phyloP scores from a whole-genome alignment of 2,113 vertebrate genomes.

The Phalacrocorax aristotelis region DNA sequence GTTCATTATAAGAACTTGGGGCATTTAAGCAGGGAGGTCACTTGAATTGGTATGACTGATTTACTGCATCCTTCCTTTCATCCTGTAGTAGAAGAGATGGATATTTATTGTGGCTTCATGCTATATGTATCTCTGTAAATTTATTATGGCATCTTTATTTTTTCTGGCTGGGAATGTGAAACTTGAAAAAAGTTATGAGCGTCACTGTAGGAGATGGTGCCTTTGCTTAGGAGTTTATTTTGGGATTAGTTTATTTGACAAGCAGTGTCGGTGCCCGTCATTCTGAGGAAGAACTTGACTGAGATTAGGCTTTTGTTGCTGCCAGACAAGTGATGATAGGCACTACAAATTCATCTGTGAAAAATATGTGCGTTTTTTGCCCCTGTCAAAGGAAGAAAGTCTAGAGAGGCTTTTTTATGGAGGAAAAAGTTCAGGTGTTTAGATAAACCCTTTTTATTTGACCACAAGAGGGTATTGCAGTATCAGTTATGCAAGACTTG shows the following conservation, averaged over 20 bases:
- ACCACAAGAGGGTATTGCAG: constrained; percentile 63
- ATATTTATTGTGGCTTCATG: not conserved
- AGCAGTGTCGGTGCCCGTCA: not conserved
- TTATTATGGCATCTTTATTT: not conserved
- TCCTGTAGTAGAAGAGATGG: not conserved
- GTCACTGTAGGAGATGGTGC: not conserved
- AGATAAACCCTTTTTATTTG: not conserved
- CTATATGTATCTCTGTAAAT: not conserved
- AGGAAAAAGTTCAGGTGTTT: not conserved
- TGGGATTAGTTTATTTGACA: not conserved
- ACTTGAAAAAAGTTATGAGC: not conserved
- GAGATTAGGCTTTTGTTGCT: not conserved
- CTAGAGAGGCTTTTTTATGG: not conserved
- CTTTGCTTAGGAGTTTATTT: not conserved
- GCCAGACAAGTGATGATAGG: not conserved
- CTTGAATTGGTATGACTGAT: not conserved
- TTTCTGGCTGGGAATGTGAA: not conserved
- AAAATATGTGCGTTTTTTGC: not conserved
- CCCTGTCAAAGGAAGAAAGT: not conserved
- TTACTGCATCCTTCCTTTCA: not conserved
- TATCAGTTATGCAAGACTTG: constrained; percentile 12
- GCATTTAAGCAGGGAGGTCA: not conserved
- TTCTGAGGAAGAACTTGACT: not conserved
- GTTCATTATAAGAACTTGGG: not conserved
- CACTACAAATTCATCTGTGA: not conserved